Evolutionary conservation across 2,888 invertebrate species (phyloP).

Genomic region (Clunio marinus): DNA sequence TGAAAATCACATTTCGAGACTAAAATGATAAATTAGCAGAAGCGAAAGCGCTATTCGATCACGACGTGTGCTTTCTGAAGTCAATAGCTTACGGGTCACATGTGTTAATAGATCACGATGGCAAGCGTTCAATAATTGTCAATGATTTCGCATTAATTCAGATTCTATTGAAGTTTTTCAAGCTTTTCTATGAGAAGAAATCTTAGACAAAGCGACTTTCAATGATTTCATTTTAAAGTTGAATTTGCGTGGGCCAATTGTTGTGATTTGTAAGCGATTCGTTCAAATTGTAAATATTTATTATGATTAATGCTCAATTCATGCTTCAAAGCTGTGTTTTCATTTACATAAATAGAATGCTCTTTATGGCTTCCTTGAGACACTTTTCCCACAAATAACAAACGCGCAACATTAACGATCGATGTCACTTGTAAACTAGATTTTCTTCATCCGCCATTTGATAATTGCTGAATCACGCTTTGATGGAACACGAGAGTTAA

Average conservation of each 20-base stretch:
- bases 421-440: slow-evolving; percentile 20
- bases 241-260: neutral
- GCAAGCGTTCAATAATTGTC: slow-evolving; percentile 8
- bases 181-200: no score
- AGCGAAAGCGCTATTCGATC: neutral
- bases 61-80: neutral
- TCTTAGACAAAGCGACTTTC: neutral
- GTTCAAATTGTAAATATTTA: neutral
- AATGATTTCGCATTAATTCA: neutral
- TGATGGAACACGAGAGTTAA: neutral
- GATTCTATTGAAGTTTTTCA: neutral
- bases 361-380: neutral
- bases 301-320: neutral
- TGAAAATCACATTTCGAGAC: neutral
- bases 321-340: neutral
- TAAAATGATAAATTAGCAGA: neutral
- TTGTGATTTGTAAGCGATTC: neutral
- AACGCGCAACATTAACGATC: no score
- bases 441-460: neutral
- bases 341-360: neutral
- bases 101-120: neutral
- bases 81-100: neutral
- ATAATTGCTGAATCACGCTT: slow-evolving; percentile 14
- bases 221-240: neutral
- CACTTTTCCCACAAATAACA: neutral